These are phyloP conservation scores for Tetragonula carbonaria DNA, from an alignment of 2,888 invertebrate species.

Conservation along the genomic window DNA sequence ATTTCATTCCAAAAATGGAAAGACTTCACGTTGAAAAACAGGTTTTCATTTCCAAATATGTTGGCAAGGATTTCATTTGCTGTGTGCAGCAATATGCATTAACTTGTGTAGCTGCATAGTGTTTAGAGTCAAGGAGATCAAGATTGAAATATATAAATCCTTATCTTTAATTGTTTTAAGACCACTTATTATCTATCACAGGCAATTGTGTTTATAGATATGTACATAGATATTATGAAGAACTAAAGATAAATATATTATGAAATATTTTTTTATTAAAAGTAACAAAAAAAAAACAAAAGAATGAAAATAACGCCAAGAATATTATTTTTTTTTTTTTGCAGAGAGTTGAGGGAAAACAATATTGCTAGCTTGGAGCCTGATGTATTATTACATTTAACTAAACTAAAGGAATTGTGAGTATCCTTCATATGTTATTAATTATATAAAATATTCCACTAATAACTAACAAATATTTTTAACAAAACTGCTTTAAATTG, in stretches of 20 bases:
- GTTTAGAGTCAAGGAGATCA: constrained; percentile 60
- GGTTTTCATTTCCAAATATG: constrained; percentile 4
- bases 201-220: not conserved
- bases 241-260: too few relatives aligned
- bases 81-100: constrained; percentile 49
- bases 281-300: not conserved
- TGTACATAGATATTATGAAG: not conserved
- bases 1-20: constrained; percentile 1
- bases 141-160: not conserved
- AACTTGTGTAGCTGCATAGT: constrained; percentile 32
- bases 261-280: not conserved
- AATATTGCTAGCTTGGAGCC: constrained; percentile 83
- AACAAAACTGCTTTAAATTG: not conserved
- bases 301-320: constrained; percentile 6
- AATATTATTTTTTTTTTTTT: constrained; percentile 71
- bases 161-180: constrained; percentile 11
- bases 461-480: not conserved
- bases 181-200: not conserved
- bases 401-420: constrained; percentile 79
- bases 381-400: constrained; percentile 75
- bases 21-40: not conserved
- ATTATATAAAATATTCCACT: too few relatives aligned
- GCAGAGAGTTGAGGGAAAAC: constrained; percentile 85
- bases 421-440: constrained; percentile 49
- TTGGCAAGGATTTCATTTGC: constrained; percentile 42